phyloP scores from a whole-genome alignment of 1,140 invertebrate species.

The Meloidogyne exigua region DNA sequence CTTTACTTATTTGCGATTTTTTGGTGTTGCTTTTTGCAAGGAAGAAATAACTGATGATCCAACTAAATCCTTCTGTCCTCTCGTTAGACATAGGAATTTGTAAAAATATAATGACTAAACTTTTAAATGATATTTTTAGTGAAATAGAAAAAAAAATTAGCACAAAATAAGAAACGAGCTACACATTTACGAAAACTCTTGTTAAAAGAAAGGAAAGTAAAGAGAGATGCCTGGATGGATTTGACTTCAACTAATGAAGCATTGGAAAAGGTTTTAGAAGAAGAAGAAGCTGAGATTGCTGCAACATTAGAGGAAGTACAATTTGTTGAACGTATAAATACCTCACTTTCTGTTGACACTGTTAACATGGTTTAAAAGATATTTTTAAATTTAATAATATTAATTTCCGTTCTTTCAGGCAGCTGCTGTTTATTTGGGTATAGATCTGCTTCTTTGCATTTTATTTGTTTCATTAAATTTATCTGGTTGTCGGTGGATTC shows the following conservation, averaged over 20 bases:
- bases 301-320: constrained; percentile 8
- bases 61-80: constrained; percentile 13
- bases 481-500: constrained; percentile 14
- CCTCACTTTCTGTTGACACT: constrained; percentile 1
- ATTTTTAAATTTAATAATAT: background rate
- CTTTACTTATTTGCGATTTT: constrained; percentile 4
- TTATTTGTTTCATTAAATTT: constrained; percentile 15
- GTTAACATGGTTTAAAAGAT: constrained; percentile 9
- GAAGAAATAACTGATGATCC: constrained; percentile 3
- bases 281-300: background rate
- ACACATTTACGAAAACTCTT: constrained; percentile 4
- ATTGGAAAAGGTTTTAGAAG: constrained; percentile 10
- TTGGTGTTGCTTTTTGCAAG: constrained; percentile 12
- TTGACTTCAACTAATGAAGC: constrained; percentile 3
- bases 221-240: background rate
- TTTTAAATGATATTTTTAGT: background rate
- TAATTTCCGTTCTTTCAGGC: background rate
- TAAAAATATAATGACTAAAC: background rate
- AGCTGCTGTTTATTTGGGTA: constrained; percentile 8
- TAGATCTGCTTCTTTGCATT: constrained; percentile 22
- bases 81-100: constrained; percentile 12
- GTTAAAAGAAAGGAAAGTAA: background rate
- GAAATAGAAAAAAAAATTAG: constrained; percentile 1
- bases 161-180: background rate
- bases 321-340: constrained; percentile 11